Evolutionary conservation across 2,113 vertebrate genomes (phyloP).

Genomic region (Alectura lathami): DNA sequence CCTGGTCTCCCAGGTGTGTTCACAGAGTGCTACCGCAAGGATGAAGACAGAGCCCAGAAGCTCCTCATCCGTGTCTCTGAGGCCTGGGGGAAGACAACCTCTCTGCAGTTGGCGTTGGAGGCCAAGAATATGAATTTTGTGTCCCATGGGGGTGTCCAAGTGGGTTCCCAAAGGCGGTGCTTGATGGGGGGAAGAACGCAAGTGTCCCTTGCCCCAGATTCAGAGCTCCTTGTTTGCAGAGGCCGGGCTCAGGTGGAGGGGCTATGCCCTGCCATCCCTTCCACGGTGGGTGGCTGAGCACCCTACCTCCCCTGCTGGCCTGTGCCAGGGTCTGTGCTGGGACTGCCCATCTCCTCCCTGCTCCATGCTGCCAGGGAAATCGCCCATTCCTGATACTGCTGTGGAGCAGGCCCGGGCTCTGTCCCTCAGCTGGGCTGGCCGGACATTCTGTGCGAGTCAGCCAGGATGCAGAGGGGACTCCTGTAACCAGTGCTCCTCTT

Average conservation of each 20-base stretch:
- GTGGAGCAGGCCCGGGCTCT: not conserved
- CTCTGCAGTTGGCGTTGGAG: slow-evolving; percentile 88
- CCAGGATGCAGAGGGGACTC: not conserved
- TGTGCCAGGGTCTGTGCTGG: not conserved
- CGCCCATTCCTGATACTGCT: not conserved
- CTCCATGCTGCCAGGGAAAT: not conserved
- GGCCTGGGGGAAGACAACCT: slow-evolving; percentile 90
- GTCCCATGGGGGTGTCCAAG: slow-evolving; percentile 93
- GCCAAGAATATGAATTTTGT: slow-evolving; percentile 90
- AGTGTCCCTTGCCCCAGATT: not conserved
- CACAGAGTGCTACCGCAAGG: slow-evolving; percentile 85
- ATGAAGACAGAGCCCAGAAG: slow-evolving; percentile 85
- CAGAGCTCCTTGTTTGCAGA: not conserved
- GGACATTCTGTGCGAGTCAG: not conserved
- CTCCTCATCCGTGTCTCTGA: slow-evolving; percentile 85
- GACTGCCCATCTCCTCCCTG: not conserved
- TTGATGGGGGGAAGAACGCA: not conserved
- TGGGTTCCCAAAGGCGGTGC: slow-evolving; percentile 35
- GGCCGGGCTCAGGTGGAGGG: not conserved
- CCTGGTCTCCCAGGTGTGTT: slow-evolving; percentile 79
- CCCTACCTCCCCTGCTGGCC: not conserved
- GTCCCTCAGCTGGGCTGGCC: not conserved
- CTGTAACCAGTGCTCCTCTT: not conserved
- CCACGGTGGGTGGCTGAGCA: not conserved
- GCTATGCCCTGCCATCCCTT: not conserved